A percentile compares a stretch with the other conserved stretches of the same genome.
phyloP scores from a whole-genome alignment of 2,797 vertebrate genomes.

The Gymnocypris eckloni region DNA sequence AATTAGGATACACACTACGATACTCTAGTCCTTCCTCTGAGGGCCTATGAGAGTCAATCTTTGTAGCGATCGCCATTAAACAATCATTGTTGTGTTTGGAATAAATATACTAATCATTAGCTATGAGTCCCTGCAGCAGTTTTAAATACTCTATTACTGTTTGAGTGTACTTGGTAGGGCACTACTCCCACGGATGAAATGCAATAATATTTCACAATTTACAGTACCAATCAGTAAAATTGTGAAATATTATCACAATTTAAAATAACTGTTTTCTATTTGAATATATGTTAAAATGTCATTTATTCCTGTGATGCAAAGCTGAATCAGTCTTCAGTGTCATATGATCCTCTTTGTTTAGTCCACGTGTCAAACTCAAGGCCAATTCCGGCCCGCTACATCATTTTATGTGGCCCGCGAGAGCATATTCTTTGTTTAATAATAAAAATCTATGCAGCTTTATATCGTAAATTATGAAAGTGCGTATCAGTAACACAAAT shows the following conservation, averaged over 20 bases:
- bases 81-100: neutral
- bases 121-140: neutral
- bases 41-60: neutral
- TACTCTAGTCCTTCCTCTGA: neutral
- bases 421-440: too few species aligned
- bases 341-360: neutral
- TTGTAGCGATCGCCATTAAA: neutral
- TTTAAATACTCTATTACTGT: neutral
- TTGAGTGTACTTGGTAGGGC: neutral
- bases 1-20: conserved; percentile 11
- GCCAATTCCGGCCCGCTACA: too few species aligned
- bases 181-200: neutral
- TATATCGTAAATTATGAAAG: too few species aligned
- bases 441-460: too few species aligned
- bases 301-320: neutral
- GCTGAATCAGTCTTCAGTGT: neutral
- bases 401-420: too few species aligned
- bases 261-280: neutral
- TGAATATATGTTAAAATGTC: neutral
- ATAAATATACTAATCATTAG: conserved; percentile 8
- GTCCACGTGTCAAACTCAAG: too few species aligned
- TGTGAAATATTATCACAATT: neutral
- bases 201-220: neutral
- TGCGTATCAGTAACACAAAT: too few species aligned
- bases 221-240: neutral